Conservation (phyloP, 2,113 vertebrate species). For the Pipa parva region DNA sequence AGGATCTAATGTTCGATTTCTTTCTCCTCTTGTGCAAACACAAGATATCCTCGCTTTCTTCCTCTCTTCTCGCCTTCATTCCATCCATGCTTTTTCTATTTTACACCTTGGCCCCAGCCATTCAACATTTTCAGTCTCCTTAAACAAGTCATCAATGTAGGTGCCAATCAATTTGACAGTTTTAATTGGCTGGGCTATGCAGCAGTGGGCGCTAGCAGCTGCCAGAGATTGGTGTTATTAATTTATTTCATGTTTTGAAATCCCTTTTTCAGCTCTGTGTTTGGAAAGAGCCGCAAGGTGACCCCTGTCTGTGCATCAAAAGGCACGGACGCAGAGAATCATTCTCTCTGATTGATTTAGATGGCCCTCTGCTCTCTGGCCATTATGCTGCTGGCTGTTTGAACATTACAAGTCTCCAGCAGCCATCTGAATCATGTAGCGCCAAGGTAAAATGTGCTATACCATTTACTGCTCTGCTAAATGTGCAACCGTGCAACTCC, state of each 20-base stretch:
- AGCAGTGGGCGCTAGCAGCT: conserved; percentile 11
- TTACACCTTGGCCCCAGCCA: not conserved
- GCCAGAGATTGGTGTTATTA: not conserved
- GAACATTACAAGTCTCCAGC: not conserved
- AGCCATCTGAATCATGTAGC: not conserved
- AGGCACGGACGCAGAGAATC: not conserved
- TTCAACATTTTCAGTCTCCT: not conserved
- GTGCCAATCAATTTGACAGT: conserved; percentile 23
- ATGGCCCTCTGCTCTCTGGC: not conserved
- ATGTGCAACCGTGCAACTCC: not conserved
- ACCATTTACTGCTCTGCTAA: not conserved
- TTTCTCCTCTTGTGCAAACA: not conserved
- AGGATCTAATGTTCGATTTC: not conserved
- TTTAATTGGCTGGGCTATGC: conserved; percentile 22
- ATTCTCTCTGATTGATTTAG: conserved; percentile 13
- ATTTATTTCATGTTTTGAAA: no score
- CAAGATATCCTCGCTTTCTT: not conserved
- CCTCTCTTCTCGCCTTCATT: not conserved
- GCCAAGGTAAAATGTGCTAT: not conserved
- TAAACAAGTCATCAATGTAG: conserved; percentile 31
- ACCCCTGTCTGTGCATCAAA: conserved; percentile 9
- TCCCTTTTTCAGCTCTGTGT: not conserved
- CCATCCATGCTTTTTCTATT: not conserved
- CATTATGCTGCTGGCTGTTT: not conserved
- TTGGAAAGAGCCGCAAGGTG: conserved; percentile 14